Base-by-base conservation (phyloP, 2,888 invertebrate genomes). In the Drosophila quinaria region DNA sequence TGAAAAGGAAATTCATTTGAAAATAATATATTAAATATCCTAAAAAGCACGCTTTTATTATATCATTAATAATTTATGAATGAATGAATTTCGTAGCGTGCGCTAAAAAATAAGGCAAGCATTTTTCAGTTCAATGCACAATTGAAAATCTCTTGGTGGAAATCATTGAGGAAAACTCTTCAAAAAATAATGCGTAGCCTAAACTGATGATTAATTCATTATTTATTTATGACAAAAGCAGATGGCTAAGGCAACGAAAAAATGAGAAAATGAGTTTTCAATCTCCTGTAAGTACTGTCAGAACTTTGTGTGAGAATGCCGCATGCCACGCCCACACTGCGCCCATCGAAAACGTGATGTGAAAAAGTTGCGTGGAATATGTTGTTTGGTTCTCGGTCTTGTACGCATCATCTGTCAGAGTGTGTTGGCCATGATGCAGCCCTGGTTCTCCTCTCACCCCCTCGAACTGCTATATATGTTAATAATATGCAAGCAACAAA, bases 11-110 rank as follows among this genome's bases (percentile, higher is more conserved):
- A 59, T 71, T 67, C 73, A 54, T 55, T 29, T 61, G 22, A 51
- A 72, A 70, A 55, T 33, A 44, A 52, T 52, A 44, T 44, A 35
- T 58, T 58, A 47, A 47, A 46, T 37, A 22, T 37, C 5, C 9
- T 1, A 42, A 50, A 51, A 55, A 58, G 33, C 39, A 50, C n/a
- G 52, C 59, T 72, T 65, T 72, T 81, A 81, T 71, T 77, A 76
- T 62, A 75, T 85, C 87, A 89, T 87, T 89, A 89, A 87, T 89
- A 87, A 85, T 87, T 89, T 69, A 85, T 85, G 67, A 80, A 39
- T 77, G 87, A 89, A 52, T 76, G 78, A 61, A 58, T 72, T 51
- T 47, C 50, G 33, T 22, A 47, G 42, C 37, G 50, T 46, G 15
- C n/a, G 47, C 11, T 13, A 29, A 51, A 67, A 50, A 55, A 49